Evolutionary conservation across 2,888 invertebrate species (phyloP).

Genomic region (Ferrisia virgata): DNA sequence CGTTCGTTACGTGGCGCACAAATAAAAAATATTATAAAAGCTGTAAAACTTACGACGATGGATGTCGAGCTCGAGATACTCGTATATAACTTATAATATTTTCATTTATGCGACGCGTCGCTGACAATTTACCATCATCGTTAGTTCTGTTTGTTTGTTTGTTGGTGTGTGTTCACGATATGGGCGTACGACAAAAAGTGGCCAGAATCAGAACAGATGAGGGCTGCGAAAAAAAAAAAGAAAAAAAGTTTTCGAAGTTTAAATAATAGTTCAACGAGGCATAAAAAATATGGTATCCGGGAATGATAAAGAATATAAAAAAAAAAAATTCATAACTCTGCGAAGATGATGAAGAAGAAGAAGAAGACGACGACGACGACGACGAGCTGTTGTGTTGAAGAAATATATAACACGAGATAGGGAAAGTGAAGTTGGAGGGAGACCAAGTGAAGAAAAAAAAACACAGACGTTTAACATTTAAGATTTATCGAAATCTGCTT

Average conservation of each 20-base stretch:
- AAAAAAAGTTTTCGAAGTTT: neutral
- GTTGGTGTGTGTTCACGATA: neutral
- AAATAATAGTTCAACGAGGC: slow-evolving; percentile 6
- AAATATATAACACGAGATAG: neutral
- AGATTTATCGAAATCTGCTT: slow-evolving; percentile 27
- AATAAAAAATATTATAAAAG: neutral
- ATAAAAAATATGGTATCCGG: slow-evolving; percentile 2
- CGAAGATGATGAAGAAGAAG: too few relatives aligned
- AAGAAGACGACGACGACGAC: too few relatives aligned
- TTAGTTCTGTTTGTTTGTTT: too few relatives aligned
- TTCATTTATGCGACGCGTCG: neutral
- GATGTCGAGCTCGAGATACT: neutral
- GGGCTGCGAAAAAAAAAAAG: neutral
- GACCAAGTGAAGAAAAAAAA: neutral
- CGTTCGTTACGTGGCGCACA: neutral
- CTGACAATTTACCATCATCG: neutral
- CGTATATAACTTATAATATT: neutral
- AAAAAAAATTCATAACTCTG: neutral
- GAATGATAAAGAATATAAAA: neutral
- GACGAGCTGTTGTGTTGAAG: neutral
- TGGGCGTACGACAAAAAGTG: neutral
- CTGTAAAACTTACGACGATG: neutral
- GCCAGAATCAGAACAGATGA: neutral
- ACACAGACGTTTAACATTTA: slow-evolving; percentile 1
- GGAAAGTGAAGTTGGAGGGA: neutral